Base-by-base conservation (phyloP, 2,888 invertebrate species). In the Dione vanillae region DNA sequence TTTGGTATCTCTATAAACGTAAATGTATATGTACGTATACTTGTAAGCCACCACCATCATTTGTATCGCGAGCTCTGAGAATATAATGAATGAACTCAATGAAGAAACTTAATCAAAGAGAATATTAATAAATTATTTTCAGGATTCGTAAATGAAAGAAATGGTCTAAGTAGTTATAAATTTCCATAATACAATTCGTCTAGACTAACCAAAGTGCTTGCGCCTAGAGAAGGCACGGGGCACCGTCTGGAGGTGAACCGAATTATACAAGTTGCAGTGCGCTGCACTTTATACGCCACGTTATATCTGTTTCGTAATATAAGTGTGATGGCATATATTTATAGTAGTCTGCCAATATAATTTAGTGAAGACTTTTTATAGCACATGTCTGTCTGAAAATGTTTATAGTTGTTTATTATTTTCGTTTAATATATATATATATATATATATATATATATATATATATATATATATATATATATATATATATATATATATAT, bases 111-210 rank as follows among this genome's bases (percentile, higher is more conserved):
- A 27, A 27, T 27, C 27, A 27, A 27, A 51, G 11, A 16, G 16
- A 35, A 14, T 40, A 19, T 56, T 56, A 10, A 14, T n/a, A n/a
- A 54, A 6, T 67, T 70, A 65, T 61, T 56, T 71, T 43, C 54
- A 45, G 54, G 61, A 41, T 67, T 59, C 62, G 61, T 68, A 45
- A 61, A 45, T 61, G 8, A 45, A 45, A 64, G 49, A 70, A 70
- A 69, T 58, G 45, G 66, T 83, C 84, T 87, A 86, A 83, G 83
- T 79, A 83, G 83, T 79, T 76, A 79, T 79, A 78, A 83, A 90
- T 91, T 91, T 86, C 85, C 89, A 91, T 92, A 92, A 91, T 92
- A 89, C 91, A 91, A 91, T 91, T 90, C 91, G 91, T 91, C 91
- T 91, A 92, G 91, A 90, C 91, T 83, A 85, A 88, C 85, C 86